These are phyloP conservation scores for Leptinotarsa juncta DNA, from an alignment of 2,888 invertebrate genomes.

Conservation along the genomic window DNA sequence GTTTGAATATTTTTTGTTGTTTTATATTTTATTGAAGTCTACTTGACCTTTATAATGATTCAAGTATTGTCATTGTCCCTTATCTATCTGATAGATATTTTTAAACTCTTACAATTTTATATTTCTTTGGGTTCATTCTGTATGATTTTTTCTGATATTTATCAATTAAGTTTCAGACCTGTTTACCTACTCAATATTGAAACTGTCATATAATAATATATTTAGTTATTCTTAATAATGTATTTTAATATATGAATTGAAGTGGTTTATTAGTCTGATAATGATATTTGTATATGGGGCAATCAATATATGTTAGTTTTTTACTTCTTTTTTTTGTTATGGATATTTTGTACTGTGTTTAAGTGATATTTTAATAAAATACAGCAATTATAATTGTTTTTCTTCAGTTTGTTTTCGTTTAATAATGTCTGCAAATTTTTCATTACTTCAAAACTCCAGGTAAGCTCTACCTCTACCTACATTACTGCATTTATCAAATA, in stretches of 20 bases:
- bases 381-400: background rate
- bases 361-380: constrained; percentile 19
- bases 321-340: constrained; percentile 16
- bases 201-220: too few species aligned
- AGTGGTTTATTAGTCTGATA: background rate
- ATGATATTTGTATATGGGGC: constrained; percentile 1
- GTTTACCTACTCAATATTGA: background rate
- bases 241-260: background rate
- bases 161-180: background rate
- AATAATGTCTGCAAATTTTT: background rate
- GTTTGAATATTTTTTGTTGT: background rate
- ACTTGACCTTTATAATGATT: background rate
- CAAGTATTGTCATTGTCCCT: background rate
- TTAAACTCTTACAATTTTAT: background rate
- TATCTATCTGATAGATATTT: background rate
- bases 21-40: background rate
- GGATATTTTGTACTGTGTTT: constrained; percentile 3
- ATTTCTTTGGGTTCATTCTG: too few species aligned
- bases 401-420: background rate
- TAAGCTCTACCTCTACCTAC: too few species aligned
- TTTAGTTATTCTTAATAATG: background rate
- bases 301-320: background rate
- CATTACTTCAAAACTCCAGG: too few species aligned
- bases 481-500: too few species aligned
- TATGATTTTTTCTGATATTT: too few species aligned